A percentile compares a stretch with the other conserved stretches of the same genome.
Conservation (phyloP, 2,797 vertebrate species). For the Rhodeus uyekii region DNA sequence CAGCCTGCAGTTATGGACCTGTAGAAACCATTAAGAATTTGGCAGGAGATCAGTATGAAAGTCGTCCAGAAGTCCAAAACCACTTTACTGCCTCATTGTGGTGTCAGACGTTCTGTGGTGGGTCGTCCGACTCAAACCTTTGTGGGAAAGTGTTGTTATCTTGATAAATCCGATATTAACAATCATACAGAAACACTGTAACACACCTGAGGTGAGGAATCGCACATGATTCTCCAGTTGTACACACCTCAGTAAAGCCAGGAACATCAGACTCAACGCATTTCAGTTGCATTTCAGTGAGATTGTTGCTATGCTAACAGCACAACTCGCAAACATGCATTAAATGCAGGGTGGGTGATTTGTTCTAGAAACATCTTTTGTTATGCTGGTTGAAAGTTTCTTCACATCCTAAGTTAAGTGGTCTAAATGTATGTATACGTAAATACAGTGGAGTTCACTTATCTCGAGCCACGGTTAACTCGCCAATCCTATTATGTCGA, state of each 20-base stretch:
- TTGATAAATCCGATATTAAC: conserved; percentile 5
- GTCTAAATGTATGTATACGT: too few species aligned
- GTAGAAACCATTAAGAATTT: conserved; percentile 13
- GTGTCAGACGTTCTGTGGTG: conserved; percentile 10
- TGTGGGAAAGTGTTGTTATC: conserved; percentile 3
- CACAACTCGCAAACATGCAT: neutral
- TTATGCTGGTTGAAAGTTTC: too few species aligned
- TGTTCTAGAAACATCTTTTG: too few species aligned
- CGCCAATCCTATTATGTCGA: too few species aligned
- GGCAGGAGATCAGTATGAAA: conserved; percentile 25
- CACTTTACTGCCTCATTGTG: conserved; percentile 11
- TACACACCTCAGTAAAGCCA: neutral
- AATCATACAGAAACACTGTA: neutral
- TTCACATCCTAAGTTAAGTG: too few species aligned
- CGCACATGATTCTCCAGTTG: neutral
- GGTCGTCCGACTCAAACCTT: neutral
- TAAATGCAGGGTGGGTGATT: too few species aligned
- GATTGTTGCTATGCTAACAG: neutral
- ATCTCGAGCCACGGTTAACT: too few species aligned
- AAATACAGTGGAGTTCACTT: too few species aligned
- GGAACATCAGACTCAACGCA: neutral
- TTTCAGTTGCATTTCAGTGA: neutral
- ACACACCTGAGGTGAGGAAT: neutral
- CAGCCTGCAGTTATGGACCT: conserved; percentile 2
- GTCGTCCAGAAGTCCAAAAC: conserved; percentile 24